These are phyloP conservation scores for Ectemnius continuus DNA, from an alignment of 2,888 invertebrate genomes.

Conservation along the genomic window DNA sequence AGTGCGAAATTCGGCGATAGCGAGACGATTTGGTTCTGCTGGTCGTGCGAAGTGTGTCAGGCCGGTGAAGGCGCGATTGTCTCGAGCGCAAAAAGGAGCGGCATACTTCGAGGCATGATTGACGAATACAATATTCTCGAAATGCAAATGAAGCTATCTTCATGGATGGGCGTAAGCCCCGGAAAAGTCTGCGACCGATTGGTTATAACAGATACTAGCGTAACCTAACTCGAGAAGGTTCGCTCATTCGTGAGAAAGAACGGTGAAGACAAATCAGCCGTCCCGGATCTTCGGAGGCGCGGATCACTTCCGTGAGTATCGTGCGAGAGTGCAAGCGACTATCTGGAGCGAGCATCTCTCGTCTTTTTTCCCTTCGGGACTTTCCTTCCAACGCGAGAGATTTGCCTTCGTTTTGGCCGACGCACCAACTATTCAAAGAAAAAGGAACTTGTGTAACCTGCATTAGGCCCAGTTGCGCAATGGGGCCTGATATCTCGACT, in stretches of 20 bases:
- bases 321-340: constrained; percentile 5
- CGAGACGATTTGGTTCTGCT: neutral
- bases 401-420: neutral
- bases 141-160: no score
- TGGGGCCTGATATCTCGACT: constrained; percentile 18
- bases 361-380: neutral
- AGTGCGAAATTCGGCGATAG: neutral
- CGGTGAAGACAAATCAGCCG: constrained; percentile 35
- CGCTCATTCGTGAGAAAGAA: constrained; percentile 37
- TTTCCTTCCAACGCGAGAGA: neutral
- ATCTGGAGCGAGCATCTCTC: neutral
- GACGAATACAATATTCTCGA: neutral
- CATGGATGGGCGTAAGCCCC: no score
- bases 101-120: neutral
- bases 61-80: neutral
- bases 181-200: no score
- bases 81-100: neutral
- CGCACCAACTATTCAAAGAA: constrained; percentile 20
- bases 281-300: constrained; percentile 39
- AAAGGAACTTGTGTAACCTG: constrained; percentile 14
- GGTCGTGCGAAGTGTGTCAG: neutral
- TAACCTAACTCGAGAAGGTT: neutral
- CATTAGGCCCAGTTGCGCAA: constrained; percentile 24
- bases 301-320: constrained; percentile 44
- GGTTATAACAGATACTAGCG: neutral